Percentiles rank a stretch among this genome's conserved stretches.
phyloP scores from a whole-genome alignment of 2,797 vertebrate genomes.

The Trachops cirrhosus region DNA sequence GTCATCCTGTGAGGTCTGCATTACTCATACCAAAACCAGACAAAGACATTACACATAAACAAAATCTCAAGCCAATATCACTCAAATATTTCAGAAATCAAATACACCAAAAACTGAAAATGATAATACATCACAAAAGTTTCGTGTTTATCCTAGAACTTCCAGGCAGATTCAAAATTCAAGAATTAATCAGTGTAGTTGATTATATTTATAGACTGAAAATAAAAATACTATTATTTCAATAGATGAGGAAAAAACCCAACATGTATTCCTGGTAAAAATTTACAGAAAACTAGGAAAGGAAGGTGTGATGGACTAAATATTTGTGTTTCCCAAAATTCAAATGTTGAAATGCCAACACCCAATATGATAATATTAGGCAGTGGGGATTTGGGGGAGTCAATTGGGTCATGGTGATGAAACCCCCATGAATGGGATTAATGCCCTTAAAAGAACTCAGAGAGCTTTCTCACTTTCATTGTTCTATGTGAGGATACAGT shows the following conservation, averaged over 20 bases:
- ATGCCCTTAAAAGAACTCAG: not conserved
- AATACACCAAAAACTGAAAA: not conserved
- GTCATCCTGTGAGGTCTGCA: not conserved
- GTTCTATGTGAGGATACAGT: not conserved
- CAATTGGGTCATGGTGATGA: not conserved
- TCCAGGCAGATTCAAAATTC: not conserved
- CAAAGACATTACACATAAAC: not conserved
- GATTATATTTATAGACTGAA: not conserved
- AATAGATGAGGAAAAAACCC: not conserved
- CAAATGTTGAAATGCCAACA: too few relatives aligned
- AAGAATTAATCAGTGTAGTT: not conserved
- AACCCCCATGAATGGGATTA: not conserved
- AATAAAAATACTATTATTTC: not conserved
- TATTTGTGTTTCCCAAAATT: too few relatives aligned
- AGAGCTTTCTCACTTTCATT: not conserved
- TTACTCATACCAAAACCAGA: not conserved
- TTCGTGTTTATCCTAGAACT: not conserved
- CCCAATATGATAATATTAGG: too few relatives aligned
- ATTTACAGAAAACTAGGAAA: not conserved
- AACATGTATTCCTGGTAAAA: not conserved
- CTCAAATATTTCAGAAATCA: not conserved
- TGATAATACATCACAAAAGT: not conserved
- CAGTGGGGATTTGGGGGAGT: too few relatives aligned
- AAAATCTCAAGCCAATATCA: not conserved
- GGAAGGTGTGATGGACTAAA: not conserved